Evolutionary conservation across 2,797 vertebrate species (phyloP).

Genomic region (Melopsittacus undulatus): DNA sequence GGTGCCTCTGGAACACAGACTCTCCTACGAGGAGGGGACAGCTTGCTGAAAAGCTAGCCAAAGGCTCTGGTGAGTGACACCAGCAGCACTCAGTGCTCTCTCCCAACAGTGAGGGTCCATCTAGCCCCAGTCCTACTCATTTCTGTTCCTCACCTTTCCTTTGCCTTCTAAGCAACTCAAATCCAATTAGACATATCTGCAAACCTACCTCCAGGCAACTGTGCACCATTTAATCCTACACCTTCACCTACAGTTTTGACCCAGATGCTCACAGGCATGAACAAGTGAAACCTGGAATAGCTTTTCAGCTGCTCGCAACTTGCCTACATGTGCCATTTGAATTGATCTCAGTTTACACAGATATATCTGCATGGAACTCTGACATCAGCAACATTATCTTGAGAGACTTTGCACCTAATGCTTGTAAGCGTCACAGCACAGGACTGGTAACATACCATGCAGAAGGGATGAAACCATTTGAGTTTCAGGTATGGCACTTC

Average conservation of each 20-base stretch:
- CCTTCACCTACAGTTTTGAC: background rate
- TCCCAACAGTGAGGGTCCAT: accelerated
- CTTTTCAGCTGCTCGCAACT: background rate
- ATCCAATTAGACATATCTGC: background rate
- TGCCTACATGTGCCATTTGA: background rate
- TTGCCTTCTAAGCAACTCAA: background rate
- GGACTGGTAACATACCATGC: background rate
- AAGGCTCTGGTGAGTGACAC: background rate
- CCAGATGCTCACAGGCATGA: background rate
- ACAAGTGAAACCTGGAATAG: background rate
- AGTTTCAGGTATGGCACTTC: background rate
- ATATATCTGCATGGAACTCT: background rate
- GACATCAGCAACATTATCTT: background rate
- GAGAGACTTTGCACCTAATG: background rate
- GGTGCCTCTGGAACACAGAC: background rate
- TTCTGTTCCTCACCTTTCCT: background rate
- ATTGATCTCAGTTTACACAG: background rate
- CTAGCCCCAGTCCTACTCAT: background rate
- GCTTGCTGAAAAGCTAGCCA: background rate
- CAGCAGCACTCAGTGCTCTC: background rate
- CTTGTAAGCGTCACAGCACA: background rate
- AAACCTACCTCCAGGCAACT: background rate
- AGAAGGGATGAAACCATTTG: background rate
- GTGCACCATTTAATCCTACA: background rate
- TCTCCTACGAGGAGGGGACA: background rate